These are phyloP conservation scores for Picus viridis DNA, from an alignment of 2,797 vertebrate genomes.

Conservation along the genomic window DNA sequence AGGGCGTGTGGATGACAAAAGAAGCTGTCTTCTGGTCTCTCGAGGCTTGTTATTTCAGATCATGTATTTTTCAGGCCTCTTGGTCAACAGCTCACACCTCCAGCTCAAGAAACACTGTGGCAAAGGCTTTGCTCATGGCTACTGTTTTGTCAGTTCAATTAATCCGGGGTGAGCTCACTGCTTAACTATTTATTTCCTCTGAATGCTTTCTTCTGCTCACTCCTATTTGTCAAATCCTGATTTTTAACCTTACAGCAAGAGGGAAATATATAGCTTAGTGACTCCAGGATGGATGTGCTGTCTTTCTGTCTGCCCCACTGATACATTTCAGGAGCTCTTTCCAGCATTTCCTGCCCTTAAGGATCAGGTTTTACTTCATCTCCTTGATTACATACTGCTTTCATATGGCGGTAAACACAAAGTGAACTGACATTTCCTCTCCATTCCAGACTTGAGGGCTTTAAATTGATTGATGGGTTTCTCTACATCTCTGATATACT, in stretches of 20 bases:
- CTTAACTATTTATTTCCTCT: neutral
- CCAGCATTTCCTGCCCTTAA: constrained; percentile 34
- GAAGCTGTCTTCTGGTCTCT: neutral
- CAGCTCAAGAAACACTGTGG: neutral
- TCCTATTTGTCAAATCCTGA: constrained; percentile 25
- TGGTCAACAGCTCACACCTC: neutral
- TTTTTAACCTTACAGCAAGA: neutral
- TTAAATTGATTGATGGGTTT: neutral
- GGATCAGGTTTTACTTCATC: constrained; percentile 34
- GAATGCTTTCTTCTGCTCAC: neutral
- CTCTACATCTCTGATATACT: neutral
- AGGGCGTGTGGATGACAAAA: neutral
- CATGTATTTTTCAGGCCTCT: neutral
- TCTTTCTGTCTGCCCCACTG: constrained; percentile 20
- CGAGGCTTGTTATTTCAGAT: neutral
- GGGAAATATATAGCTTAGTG: neutral
- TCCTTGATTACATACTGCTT: constrained; percentile 37
- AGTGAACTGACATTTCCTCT: constrained; percentile 14
- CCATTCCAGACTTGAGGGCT: neutral
- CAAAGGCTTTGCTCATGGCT: neutral
- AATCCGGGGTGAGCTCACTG: neutral
- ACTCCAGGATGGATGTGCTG: constrained; percentile 27
- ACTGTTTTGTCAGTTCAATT: neutral
- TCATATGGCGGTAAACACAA: constrained; percentile 30
- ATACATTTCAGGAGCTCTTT: constrained; percentile 13